These are phyloP conservation scores for Aplysina aerophoba DNA, from an alignment of 37 sponge, comb jelly and placozoan genomes.

Conservation along the genomic window DNA sequence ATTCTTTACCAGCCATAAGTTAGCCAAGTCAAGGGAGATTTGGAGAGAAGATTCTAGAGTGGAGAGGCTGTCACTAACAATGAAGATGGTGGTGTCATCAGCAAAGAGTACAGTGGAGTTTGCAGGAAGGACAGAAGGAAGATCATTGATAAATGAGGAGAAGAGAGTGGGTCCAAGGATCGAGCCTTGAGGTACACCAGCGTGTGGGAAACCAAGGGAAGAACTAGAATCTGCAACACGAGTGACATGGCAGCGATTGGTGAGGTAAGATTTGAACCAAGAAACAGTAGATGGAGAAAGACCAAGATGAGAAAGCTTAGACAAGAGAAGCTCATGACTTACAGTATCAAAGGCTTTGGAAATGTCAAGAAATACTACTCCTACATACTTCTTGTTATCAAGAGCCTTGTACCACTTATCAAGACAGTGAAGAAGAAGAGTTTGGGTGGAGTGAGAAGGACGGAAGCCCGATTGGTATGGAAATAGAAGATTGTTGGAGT, in stretches of 20 bases:
- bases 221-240: background rate
- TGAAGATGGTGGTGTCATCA: slow-evolving; percentile 17
- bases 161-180: slow-evolving; percentile 5
- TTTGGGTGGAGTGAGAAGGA: slow-evolving; percentile 4
- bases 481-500: background rate
- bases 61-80: background rate
- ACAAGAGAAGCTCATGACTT: background rate
- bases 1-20: background rate
- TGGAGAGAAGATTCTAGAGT: slow-evolving; percentile 10
- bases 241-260: background rate
- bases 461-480: slow-evolving; percentile 2
- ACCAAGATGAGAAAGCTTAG: slow-evolving; percentile 19
- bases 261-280: slow-evolving; percentile 3
- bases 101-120: slow-evolving; percentile 4
- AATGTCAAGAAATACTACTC: slow-evolving; percentile 16
- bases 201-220: background rate
- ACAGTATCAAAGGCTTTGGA: slow-evolving; percentile 18
- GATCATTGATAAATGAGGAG: slow-evolving; percentile 17
- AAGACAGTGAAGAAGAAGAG: slow-evolving; percentile 16
- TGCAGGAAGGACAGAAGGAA: background rate
- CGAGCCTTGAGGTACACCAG: slow-evolving; percentile 19
- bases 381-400: slow-evolving; percentile 1
- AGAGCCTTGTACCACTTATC: slow-evolving; percentile 21
- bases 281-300: slow-evolving; percentile 10
- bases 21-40: background rate